Percentiles rank a stretch among this genome's conserved stretches.
phyloP scores from a whole-genome alignment of 2,888 invertebrate species.

The Myopa tessellatipennis region DNA sequence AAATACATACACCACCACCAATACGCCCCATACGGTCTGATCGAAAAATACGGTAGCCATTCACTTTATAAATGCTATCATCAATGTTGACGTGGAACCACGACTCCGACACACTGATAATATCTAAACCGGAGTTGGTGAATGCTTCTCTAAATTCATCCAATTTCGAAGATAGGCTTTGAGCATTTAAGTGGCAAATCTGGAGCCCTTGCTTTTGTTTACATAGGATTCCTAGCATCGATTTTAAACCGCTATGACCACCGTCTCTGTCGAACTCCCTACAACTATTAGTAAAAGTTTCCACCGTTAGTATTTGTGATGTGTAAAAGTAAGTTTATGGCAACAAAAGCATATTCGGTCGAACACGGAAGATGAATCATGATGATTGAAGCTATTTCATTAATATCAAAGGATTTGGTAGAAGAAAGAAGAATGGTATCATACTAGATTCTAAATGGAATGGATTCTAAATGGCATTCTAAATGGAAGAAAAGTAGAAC shows the following conservation, averaged over 20 bases:
- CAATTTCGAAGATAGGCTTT: neutral
- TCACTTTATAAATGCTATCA: neutral
- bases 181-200: too few species aligned
- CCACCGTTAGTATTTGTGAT: neutral
- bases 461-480: too few species aligned
- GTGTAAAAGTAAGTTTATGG: neutral
- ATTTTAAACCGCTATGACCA: too few species aligned
- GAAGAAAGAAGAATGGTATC: too few species aligned
- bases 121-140: neutral
- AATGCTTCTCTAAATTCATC: neutral
- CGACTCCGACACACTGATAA: neutral
- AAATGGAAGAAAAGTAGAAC: too few species aligned
- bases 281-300: neutral
- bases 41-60: neutral
- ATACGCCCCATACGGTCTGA: neutral
- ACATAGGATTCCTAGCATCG: neutral
- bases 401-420: too few species aligned
- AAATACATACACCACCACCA: neutral
- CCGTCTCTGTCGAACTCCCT: too few species aligned
- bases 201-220: neutral
- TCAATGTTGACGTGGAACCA: neutral
- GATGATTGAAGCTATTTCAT: neutral
- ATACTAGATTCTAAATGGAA: too few species aligned
- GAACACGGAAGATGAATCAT: neutral
- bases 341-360: too few species aligned